These are phyloP conservation scores for Papilio helenus DNA, from an alignment of 1,140 invertebrate genomes.

Conservation along the genomic window DNA sequence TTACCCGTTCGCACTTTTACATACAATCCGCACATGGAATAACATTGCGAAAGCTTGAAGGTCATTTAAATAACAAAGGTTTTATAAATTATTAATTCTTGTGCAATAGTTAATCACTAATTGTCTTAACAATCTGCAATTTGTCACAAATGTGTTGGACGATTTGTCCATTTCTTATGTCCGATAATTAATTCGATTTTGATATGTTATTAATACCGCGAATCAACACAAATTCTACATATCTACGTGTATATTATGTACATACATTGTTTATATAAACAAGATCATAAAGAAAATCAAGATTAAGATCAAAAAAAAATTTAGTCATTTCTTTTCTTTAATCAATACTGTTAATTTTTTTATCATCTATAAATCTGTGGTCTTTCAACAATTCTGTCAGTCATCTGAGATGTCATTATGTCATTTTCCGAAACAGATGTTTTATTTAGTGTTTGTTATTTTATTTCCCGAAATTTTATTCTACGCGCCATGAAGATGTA, in stretches of 20 bases:
- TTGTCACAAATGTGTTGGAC: neutral
- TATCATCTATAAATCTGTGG: neutral
- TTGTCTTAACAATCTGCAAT: neutral
- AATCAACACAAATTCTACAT: neutral
- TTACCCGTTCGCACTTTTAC: too few species aligned
- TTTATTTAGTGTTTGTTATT: neutral
- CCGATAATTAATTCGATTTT: neutral
- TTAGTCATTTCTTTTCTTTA: neutral
- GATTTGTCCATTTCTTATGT: neutral
- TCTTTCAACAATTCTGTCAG: neutral
- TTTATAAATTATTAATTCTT: neutral
- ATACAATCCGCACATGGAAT: too few species aligned
- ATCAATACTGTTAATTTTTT: neutral
- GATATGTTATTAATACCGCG: neutral
- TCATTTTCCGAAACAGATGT: neutral
- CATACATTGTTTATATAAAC: too few species aligned
- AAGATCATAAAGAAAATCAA: neutral
- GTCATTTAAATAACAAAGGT: too few species aligned
- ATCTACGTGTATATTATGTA: neutral
- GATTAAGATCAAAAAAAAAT: neutral
- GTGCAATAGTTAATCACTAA: neutral
- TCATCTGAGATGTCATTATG: neutral
- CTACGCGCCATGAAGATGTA: neutral
- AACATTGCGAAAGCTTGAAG: too few species aligned
- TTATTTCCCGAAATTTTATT: neutral